Evolutionary conservation across 1,140 invertebrate species (phyloP), one percentile per base, ranked within the genome.

Genomic region (Anthonomus grandis): DNA sequence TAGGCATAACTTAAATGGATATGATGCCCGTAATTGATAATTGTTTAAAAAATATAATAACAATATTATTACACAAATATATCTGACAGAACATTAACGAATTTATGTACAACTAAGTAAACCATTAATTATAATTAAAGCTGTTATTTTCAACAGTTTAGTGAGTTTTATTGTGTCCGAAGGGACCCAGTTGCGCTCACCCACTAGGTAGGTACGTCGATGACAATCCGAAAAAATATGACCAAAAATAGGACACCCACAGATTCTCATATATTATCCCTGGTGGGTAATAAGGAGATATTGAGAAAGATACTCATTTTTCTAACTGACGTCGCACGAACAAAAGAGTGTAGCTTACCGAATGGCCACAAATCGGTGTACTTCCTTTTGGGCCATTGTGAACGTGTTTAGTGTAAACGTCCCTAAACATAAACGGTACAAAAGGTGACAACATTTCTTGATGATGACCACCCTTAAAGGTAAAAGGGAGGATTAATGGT

Each of bases 361-460:
- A 57, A 61, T 38, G 51, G 56, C 60, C 60, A 53, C 60, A 62
- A 62, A 62, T 62, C 44, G 46, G 60, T 62, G 60, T 62, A 62
- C 54, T 62, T 62, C 60, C 60, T 62, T 62, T 62, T 15, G 42
- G 34, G 19, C 39, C 51, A 57, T 62, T 62, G 54, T 62, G 37
- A 44, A 23, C 48, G 37, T 51, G 59, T 61, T 57, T 57, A 56
- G 39, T 53, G 36, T 62, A 57, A 62, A 62, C 44, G 54, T 55
- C 49, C 47, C 60, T 48, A 62, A 62, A 57, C 54, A 60, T 46
- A 60, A 38, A 15, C 10, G 47, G 23, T 24, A 57, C 59, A 62
- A 62, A 60, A 62, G 60, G 60, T 62, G 60, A 57, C 60, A 62
- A 62, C 48, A 55, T 61, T 42, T 62, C 38, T 52, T 44, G 45